Conservation (phyloP, 1,140 invertebrate genomes). For the Bathynomus jamesi region DNA sequence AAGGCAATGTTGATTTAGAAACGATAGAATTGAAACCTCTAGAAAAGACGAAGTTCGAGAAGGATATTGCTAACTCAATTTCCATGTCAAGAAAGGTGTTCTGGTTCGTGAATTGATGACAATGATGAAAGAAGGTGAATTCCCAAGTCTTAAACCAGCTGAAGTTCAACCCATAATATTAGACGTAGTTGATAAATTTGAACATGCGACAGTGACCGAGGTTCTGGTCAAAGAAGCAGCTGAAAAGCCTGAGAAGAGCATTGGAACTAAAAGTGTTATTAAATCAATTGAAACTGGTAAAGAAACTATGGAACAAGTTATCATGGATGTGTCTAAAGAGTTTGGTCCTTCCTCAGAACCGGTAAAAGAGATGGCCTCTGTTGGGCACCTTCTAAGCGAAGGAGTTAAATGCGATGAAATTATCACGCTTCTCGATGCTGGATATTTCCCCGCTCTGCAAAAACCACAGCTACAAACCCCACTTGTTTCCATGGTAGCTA, state of each 20-base stretch:
- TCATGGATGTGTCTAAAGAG: conserved; percentile 34
- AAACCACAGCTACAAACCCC: conserved; percentile 27
- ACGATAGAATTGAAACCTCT: conserved; percentile 28
- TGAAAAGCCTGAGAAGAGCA: conserved; percentile 19
- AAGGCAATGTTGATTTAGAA: conserved; percentile 27
- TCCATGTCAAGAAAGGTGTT: conserved; percentile 32
- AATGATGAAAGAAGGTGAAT: conserved; percentile 35
- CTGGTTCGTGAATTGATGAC: conserved; percentile 34
- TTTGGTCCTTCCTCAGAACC: conserved; percentile 33
- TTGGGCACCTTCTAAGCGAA: conserved; percentile 35
- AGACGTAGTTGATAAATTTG: conserved; percentile 26
- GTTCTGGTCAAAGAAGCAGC: conserved; percentile 30
- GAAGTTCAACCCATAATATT: conserved; percentile 23
- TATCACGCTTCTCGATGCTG: conserved; percentile 39
- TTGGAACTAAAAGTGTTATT: conserved; percentile 26
- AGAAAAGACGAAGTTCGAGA: conserved; percentile 18
- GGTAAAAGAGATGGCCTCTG: conserved; percentile 36
- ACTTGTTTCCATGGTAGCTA: conserved; percentile 27
- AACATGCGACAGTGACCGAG: conserved; percentile 24
- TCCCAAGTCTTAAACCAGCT: conserved; percentile 19
- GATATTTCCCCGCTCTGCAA: conserved; percentile 22
- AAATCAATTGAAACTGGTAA: conserved; percentile 25
- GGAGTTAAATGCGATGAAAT: conserved; percentile 38
- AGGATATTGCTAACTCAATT: conserved; percentile 32
- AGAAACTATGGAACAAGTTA: conserved; percentile 34